Conservation (phyloP, 2,797 vertebrate genomes). For the Carduelis carduelis region DNA sequence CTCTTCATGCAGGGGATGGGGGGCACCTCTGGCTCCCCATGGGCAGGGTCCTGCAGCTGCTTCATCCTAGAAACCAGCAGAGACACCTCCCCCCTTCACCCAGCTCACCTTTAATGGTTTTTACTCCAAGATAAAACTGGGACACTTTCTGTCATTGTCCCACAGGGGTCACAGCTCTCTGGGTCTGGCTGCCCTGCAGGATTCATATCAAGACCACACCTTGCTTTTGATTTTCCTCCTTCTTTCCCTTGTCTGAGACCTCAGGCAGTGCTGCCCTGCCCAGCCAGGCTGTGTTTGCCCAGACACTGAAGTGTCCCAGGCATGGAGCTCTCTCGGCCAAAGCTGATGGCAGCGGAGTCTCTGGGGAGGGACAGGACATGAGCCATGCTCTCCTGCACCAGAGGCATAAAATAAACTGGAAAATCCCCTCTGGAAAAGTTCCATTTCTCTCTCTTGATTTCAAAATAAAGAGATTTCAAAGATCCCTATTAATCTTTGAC, state of each 20-base stretch:
- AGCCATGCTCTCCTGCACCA: not conserved
- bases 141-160: accelerated
- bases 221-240: not conserved
- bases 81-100: not conserved
- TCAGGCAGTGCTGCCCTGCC: not conserved
- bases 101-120: not conserved
- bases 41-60: not conserved
- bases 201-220: not conserved
- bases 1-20: not conserved
- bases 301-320: not conserved
- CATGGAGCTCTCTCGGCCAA: not conserved
- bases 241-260: not conserved
- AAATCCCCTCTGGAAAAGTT: not conserved
- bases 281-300: not conserved
- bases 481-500: not conserved
- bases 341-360: accelerated
- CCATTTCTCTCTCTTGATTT: not conserved
- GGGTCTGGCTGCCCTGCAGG: not conserved
- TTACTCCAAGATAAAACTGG: not conserved
- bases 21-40: accelerated
- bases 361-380: not conserved
- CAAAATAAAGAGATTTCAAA: not conserved
- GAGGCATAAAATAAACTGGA: not conserved
- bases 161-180: accelerated
- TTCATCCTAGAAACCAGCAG: not conserved